Conservation (phyloP, 2,797 vertebrate genomes). For the Microtus obscurus region DNA sequence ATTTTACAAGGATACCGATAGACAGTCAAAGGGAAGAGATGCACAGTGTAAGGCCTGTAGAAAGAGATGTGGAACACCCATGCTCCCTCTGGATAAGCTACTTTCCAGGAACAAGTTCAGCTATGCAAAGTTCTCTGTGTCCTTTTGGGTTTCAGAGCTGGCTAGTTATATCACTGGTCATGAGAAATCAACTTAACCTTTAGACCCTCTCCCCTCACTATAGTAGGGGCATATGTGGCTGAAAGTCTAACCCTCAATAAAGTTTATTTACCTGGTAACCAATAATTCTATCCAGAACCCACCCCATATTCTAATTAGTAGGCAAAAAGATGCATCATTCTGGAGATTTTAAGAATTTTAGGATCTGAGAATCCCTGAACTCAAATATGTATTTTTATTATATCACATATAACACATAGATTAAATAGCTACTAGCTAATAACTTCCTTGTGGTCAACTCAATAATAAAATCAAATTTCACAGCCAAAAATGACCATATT, state of each 20-base stretch:
- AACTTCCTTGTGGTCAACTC: constrained; percentile 38
- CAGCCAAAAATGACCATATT: constrained; percentile 47
- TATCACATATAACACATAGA: background rate
- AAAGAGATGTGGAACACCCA: background rate
- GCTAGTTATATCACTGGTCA: background rate
- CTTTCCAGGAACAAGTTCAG: background rate
- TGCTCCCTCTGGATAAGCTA: background rate
- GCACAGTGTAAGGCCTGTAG: background rate
- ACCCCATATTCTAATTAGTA: background rate
- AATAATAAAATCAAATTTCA: constrained; percentile 62
- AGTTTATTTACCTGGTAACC: background rate
- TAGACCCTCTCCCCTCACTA: background rate
- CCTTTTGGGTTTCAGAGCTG: background rate
- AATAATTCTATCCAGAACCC: background rate
- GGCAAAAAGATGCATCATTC: constrained; percentile 10
- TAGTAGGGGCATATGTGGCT: background rate
- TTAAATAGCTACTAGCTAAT: constrained; percentile 52
- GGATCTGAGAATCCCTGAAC: background rate
- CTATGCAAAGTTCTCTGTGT: background rate
- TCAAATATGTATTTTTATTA: background rate
- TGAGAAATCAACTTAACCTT: background rate
- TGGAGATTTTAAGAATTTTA: background rate
- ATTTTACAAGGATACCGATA: background rate
- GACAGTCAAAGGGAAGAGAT: background rate
- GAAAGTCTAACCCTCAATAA: constrained; percentile 4